A percentile compares a stretch with the other conserved stretches of the same genome.
These are phyloP conservation scores for Dysidea cf. avara DNA, from an alignment of 37 sponge, comb jelly and placozoan genomes.

Conservation along the genomic window DNA sequence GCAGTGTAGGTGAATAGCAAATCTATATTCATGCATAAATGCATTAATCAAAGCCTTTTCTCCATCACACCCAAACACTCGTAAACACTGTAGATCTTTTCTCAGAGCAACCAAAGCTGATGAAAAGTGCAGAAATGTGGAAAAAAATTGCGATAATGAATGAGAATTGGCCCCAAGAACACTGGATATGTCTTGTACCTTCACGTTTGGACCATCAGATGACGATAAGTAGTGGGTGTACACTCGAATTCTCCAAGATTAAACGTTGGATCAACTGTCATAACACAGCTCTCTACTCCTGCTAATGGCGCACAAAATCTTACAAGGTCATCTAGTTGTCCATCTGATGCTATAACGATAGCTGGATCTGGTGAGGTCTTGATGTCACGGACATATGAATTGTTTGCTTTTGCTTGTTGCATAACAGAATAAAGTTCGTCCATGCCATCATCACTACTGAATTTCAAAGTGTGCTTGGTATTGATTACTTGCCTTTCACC, in stretches of 20 bases:
- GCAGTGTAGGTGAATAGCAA: conserved; percentile 21
- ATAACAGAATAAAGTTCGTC: no score
- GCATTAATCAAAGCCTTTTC: conserved; percentile 21
- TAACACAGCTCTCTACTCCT: no score
- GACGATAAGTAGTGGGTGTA: conserved; percentile 8
- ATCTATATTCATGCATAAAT: conserved; percentile 14
- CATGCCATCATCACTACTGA: no score
- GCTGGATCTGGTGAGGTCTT: conserved; percentile 18
- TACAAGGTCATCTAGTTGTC: no score
- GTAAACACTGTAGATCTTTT: conserved; percentile 18
- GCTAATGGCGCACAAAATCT: no score
- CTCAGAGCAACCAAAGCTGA: background rate
- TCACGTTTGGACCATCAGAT: background rate
- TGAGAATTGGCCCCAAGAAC: conserved; percentile 3
- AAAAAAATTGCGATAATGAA: conserved; percentile 3
- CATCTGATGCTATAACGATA: no score
- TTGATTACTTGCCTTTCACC: no score
- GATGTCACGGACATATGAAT: conserved; percentile 32
- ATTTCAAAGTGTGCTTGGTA: no score
- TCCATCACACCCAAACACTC: conserved; percentile 49
- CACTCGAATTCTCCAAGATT: conserved; percentile 8
- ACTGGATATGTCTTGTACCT: background rate
- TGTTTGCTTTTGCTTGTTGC: no score
- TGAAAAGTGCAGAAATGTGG: background rate
- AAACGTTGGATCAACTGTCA: no score